A percentile compares a stretch with the other conserved stretches of the same genome.
phyloP scores from a whole-genome alignment of 2,888 invertebrate species.

The Tetheella fluctuosa region DNA sequence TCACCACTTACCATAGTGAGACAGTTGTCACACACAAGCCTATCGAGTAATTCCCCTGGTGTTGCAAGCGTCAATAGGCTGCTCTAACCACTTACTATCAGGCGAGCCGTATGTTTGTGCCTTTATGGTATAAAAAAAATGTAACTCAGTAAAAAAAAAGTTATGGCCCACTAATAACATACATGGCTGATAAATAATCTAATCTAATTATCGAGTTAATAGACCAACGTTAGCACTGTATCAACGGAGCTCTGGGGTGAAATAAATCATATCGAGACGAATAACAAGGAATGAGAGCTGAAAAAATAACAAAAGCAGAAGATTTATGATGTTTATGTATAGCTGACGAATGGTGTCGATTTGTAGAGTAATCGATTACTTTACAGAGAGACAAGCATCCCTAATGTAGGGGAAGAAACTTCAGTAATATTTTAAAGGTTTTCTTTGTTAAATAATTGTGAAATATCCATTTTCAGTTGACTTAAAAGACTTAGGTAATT shows the following conservation, averaged over 20 bases:
- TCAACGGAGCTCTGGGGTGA: slow-evolving; percentile 8
- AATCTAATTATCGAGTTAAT: slow-evolving; percentile 16
- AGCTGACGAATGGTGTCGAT: slow-evolving; percentile 47
- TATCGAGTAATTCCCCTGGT: too few relatives aligned
- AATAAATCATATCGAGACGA: slow-evolving; percentile 16
- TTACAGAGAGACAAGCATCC: slow-evolving; percentile 24
- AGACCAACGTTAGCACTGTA: slow-evolving; percentile 6
- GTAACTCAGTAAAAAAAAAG: too few relatives aligned
- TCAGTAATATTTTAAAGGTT: slow-evolving; percentile 17
- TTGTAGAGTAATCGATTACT: background rate
- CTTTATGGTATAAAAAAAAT: background rate
- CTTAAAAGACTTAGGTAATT: too few relatives aligned
- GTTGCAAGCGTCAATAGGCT: too few relatives aligned
- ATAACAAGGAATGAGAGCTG: slow-evolving; percentile 8
- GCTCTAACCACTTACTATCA: too few relatives aligned
- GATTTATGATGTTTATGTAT: slow-evolving; percentile 67
- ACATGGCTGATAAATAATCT: background rate
- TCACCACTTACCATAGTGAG: too few relatives aligned
- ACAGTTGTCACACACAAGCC: too few relatives aligned
- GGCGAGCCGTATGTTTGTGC: too few relatives aligned
- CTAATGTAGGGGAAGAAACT: slow-evolving; percentile 33
- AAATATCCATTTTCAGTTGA: too few relatives aligned
- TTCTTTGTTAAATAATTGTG: background rate
- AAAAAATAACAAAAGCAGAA: slow-evolving; percentile 16
- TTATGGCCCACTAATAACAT: background rate